phyloP scores from a whole-genome alignment of 2,113 vertebrate genomes.

The Psettodes erumei region DNA sequence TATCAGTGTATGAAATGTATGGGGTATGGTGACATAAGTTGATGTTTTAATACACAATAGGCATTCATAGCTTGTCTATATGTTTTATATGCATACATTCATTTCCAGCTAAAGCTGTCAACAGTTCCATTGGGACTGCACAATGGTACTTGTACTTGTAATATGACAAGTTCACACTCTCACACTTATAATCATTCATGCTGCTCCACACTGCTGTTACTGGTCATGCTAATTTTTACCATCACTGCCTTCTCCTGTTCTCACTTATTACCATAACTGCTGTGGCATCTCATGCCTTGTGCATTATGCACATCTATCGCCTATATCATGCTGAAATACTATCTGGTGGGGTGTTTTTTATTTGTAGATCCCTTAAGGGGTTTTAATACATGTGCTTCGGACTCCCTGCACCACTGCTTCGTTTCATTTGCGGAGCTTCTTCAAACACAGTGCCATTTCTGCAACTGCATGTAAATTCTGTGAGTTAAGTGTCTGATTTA shows the following conservation, averaged over 20 bases:
- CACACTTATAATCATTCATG: slow-evolving; percentile 37
- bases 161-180: slow-evolving; percentile 45
- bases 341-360: background rate
- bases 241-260: slow-evolving; percentile 14
- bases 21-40: too few species aligned
- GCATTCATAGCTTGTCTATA: too few species aligned
- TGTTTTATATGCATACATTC: too few species aligned
- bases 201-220: slow-evolving; percentile 36
- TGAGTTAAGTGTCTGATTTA: background rate
- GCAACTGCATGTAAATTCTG: background rate
- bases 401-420: background rate
- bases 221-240: slow-evolving; percentile 13
- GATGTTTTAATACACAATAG: too few species aligned
- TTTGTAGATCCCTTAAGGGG: background rate
- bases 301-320: slow-evolving; percentile 9
- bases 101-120: too few species aligned
- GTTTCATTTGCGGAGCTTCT: background rate
- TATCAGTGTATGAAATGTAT: too few species aligned
- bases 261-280: slow-evolving; percentile 3
- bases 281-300: background rate
- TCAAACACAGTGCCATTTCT: background rate
- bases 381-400: background rate
- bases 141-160: too few species aligned
- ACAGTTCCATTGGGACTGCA: too few species aligned
- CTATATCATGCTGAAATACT: background rate